These are phyloP conservation scores for Hypomesus transpacificus DNA, from an alignment of 2,113 vertebrate species.

Conservation along the genomic window DNA sequence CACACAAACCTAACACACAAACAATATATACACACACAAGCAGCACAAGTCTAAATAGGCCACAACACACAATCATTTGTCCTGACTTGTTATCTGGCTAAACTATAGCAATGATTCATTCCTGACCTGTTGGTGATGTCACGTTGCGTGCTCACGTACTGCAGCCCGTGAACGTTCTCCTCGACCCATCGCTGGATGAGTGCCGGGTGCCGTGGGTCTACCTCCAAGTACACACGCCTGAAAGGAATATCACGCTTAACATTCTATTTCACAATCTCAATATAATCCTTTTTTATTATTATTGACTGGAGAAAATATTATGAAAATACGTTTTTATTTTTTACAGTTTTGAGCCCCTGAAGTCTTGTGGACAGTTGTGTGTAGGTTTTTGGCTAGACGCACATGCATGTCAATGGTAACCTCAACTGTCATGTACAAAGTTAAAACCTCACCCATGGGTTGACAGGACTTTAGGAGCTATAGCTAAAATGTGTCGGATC, in stretches of 20 bases:
- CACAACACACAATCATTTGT: too few relatives aligned
- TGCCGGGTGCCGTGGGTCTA: constrained; percentile 85
- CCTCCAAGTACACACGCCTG: constrained; percentile 89
- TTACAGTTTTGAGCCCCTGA: not conserved
- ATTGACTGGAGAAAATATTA: not conserved
- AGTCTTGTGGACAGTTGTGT: not conserved
- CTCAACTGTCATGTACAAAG: not conserved
- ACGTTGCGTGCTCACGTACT: constrained; percentile 64
- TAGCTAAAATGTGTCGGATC: constrained; percentile 77
- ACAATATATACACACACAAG: too few relatives aligned
- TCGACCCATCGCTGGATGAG: constrained; percentile 79
- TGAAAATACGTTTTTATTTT: too few relatives aligned
- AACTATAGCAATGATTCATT: not conserved
- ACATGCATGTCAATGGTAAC: not conserved
- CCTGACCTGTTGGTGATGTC: constrained; percentile 85
- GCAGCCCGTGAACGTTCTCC: constrained; percentile 59
- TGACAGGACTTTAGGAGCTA: constrained; percentile 79
- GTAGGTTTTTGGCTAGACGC: not conserved
- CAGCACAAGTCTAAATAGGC: too few relatives aligned
- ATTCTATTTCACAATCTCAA: not conserved
- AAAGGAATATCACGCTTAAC: constrained; percentile 13
- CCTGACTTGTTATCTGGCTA: not conserved
- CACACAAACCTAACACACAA: too few relatives aligned
- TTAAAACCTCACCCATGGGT: constrained; percentile 75
- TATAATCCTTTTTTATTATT: too few relatives aligned